Base-by-base conservation (phyloP, 2,113 vertebrate species). In the Oryzias celebensis region DNA sequence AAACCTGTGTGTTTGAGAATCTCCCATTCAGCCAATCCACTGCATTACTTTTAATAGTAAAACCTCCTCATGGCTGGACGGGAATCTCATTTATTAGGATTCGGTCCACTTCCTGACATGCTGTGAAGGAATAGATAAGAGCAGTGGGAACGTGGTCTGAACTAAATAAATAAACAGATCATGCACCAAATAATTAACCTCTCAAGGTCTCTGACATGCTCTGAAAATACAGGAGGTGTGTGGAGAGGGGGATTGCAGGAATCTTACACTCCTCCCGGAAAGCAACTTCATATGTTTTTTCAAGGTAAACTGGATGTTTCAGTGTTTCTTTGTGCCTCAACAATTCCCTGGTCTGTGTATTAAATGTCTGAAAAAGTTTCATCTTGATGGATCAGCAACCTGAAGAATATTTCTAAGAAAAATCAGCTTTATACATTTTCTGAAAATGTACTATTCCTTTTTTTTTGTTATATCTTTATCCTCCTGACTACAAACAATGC, bases 161-260 rank as follows among this genome's bases (percentile, higher is more conserved):
- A 72, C 81, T 86, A 78, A 87, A 89, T 89, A 88, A 89, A 86
- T 88, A 88, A 89, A 89, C 86, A 86, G 84, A 89, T 88, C 86
- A 85, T 85, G 83, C 54, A 73, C 65, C 68, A 83, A 77, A 84
- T 88, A 91, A 89, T 91, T 88, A 90, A 84, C 84, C 88, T 85
- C 84, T 77, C 69, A 72, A 85, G 86, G 84, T 91, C 82, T 88
- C 68, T 75, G 65, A 85, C 86, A 74, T 71, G 64, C 76, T 85
- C 81, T 81, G 74, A 76, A 82, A 84, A 69, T 65, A 65, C 78
- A 71, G 59, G 13, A 18, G 31, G 47, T 8, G 59, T 43, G 36
- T 36, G 36, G 8, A 10, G 36, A 28, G 61, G 20, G 8, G 52
- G 44, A 16, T 36, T 36, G 31, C 26, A 65, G 59, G 50, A 23